Evolutionary conservation across 2,113 vertebrate species (phyloP), one percentile per base, ranked within the genome.

Genomic region (Halichoeres trimaculatus): DNA sequence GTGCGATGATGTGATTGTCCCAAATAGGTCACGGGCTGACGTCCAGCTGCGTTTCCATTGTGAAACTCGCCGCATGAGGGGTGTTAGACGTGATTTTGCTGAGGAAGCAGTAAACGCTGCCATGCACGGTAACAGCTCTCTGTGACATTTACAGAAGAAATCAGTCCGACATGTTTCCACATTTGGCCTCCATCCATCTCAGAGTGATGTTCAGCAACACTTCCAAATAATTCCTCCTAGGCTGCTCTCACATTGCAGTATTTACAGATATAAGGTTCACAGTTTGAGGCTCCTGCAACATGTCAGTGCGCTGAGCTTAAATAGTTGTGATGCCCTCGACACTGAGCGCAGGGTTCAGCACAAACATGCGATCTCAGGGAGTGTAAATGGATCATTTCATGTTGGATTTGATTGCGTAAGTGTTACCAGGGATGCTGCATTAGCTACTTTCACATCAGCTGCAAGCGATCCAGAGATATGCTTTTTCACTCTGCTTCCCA

Each of bases 1-100:
- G 72, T 50, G 62, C 47, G 57, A 53, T 45, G 74, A 77, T 70
- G 77, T 58, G 73, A 69, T 74, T 12, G 72, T 81, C 85, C 78
- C 69, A 74, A 83, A 85, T 65, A 85, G 81, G 81, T 79, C 74
- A 84, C 19, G 17, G 85, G 77, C 70, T 35, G 36, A 26, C 8
- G 3, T 85, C 76, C 89, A 88, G 76, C 78, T 81, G 70, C 59
- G 71, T 83, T 80, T 87, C 75, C 70, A 69, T 68, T 60, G 60
- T 45, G 54, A 72, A 76, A 70, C 65, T 54, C 71, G 69, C 65
- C 23, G 83, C 52, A 8, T 61, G 54, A 66, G 55, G 55, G 53
- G 61, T 40, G 38, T 19, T 45, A 47, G 41, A 47, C 76, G 65
- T 62, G 77, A 80, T 84, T 67, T 75, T 70, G 62, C 80, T 66